Conservation (phyloP, 2,888 invertebrate species). For the Scaptomyza caliginosa region DNA sequence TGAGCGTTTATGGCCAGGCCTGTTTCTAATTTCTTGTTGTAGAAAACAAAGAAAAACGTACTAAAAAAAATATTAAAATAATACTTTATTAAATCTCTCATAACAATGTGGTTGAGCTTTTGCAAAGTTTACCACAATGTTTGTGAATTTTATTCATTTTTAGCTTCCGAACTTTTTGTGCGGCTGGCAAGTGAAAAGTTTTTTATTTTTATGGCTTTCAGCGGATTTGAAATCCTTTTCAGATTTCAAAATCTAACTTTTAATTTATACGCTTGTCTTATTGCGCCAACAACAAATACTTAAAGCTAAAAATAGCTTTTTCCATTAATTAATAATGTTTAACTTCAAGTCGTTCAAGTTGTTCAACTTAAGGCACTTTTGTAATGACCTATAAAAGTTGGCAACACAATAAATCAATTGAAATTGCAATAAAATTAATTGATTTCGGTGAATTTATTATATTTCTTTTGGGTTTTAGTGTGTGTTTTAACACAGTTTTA, state of each 20-base stretch:
- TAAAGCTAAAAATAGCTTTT: too few relatives aligned
- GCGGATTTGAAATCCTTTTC: slow-evolving; percentile 10
- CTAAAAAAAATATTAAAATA: neutral
- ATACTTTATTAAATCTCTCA: neutral
- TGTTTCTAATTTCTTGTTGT: neutral
- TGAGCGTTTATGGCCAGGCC: slow-evolving; percentile 15
- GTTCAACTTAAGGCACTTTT: too few relatives aligned
- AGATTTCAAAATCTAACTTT: slow-evolving; percentile 9
- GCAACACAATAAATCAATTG: neutral
- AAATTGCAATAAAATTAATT: slow-evolving; percentile 6
- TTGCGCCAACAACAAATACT: too few relatives aligned
- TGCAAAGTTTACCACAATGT: neutral
- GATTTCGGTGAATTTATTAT: slow-evolving; percentile 10
- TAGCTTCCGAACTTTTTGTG: slow-evolving; percentile 2
- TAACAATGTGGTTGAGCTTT: neutral
- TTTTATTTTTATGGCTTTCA: slow-evolving; percentile 19
- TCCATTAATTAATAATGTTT: too few relatives aligned
- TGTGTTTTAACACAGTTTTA: neutral
- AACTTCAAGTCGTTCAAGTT: too few relatives aligned
- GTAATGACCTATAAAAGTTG: neutral
- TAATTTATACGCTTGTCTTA: neutral
- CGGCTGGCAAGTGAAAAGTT: slow-evolving; percentile 10
- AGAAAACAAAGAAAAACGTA: neutral
- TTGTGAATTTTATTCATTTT: neutral
- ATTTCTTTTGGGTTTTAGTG: neutral